Evolutionary conservation across 2,888 invertebrate species (phyloP).

Genomic region (Eulithis testata): DNA sequence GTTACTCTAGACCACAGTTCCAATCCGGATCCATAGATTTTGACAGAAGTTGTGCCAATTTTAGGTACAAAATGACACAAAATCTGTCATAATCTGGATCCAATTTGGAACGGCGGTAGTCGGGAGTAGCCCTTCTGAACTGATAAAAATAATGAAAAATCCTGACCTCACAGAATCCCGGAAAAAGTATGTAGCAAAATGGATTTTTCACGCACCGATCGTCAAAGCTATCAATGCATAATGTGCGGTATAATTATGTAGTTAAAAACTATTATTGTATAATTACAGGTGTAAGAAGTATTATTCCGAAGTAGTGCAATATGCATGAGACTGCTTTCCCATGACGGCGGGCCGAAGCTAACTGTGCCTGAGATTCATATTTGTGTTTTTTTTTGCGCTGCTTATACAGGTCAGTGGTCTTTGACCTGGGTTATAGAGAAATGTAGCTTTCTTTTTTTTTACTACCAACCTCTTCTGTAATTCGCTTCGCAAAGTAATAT

Average conservation of each 20-base stretch:
- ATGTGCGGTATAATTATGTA: slow-evolving; percentile 43
- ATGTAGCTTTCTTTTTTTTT: background rate
- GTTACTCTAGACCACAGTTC: too few species aligned
- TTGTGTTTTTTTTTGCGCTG: slow-evolving; percentile 62
- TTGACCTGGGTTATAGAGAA: slow-evolving; percentile 50
- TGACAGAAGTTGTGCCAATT: too few species aligned
- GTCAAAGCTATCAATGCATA: slow-evolving; percentile 38
- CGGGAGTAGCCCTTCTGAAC: too few species aligned
- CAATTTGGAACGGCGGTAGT: too few species aligned
- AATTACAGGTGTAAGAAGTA: slow-evolving; percentile 59
- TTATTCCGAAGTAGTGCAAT: slow-evolving; percentile 73
- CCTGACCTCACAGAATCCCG: slow-evolving; percentile 4
- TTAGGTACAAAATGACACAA: too few species aligned
- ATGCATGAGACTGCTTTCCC: slow-evolving; percentile 77
- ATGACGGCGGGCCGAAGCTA: slow-evolving; percentile 66
- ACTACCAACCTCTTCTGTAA: too few species aligned
- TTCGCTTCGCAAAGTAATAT: too few species aligned
- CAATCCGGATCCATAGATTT: too few species aligned
- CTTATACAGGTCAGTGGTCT: slow-evolving; percentile 67
- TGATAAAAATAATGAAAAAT: background rate
- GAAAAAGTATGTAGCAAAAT: slow-evolving; percentile 10
- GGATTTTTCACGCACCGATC: slow-evolving; percentile 39
- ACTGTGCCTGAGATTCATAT: slow-evolving; percentile 74
- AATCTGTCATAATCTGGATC: too few species aligned
- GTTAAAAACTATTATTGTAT: slow-evolving; percentile 49